phyloP scores from a whole-genome alignment of 2,113 vertebrate species.

The Oryzias woworae region DNA sequence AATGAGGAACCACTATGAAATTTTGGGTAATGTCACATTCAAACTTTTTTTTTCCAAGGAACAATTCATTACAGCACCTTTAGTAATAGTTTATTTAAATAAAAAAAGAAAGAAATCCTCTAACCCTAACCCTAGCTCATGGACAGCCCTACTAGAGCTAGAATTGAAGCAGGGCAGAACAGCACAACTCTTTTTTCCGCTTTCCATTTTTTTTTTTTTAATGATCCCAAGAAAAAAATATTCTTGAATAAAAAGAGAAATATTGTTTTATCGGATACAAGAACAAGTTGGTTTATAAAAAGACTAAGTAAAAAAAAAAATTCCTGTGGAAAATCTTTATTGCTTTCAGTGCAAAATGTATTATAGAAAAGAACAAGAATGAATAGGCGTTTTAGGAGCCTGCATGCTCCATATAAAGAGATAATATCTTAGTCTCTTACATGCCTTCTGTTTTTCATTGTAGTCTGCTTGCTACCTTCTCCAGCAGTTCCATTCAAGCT shows the following conservation, averaged over 20 bases:
- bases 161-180: background rate
- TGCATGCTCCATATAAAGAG: conserved; percentile 17
- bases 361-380: conserved; percentile 13
- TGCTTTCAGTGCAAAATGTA: background rate
- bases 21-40: too few species aligned
- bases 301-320: conserved; percentile 12
- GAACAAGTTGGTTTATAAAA: conserved; percentile 6
- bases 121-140: background rate
- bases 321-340: background rate
- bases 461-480: conserved; percentile 35
- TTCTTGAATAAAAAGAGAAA: background rate
- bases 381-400: conserved; percentile 21
- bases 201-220: background rate
- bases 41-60: too few species aligned
- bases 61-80: too few species aligned
- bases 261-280: background rate
- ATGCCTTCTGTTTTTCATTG: conserved; percentile 36
- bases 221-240: background rate
- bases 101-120: background rate
- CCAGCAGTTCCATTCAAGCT: conserved; percentile 66
- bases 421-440: conserved; percentile 40
- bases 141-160: background rate
- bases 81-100: background rate
- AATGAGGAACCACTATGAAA: too few species aligned
- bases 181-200: too few species aligned